These are phyloP conservation scores for Anabacerthia variegaticeps DNA, from an alignment of 2,797 vertebrate species.

Conservation along the genomic window DNA sequence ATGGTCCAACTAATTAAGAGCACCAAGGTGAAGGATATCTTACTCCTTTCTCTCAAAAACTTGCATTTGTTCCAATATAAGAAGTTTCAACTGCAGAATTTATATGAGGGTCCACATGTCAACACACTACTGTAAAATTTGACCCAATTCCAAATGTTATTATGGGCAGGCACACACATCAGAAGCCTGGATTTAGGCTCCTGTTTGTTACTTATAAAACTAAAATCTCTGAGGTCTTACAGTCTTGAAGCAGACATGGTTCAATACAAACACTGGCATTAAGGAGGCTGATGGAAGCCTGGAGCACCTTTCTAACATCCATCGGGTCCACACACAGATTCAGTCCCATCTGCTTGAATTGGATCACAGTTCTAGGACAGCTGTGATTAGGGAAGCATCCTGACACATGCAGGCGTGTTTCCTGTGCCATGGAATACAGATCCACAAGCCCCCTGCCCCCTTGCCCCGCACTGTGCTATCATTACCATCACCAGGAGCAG, in stretches of 20 bases:
- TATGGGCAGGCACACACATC: background rate
- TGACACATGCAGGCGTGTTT: background rate
- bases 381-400: background rate
- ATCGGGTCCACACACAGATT: background rate
- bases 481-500: background rate
- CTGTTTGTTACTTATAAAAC: background rate
- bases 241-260: background rate
- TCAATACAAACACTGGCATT: background rate
- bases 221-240: background rate
- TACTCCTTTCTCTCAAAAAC: background rate
- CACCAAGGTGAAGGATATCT: fast-evolving
- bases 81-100: background rate
- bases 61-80: background rate
- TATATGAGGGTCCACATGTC: background rate
- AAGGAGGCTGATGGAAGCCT: background rate
- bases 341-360: background rate
- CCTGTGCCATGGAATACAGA: background rate
- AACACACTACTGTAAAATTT: background rate
- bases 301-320: background rate
- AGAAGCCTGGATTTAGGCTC: background rate
- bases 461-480: background rate
- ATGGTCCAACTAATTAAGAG: background rate
- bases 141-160: background rate
- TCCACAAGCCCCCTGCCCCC: background rate
- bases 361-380: background rate